phyloP scores from a whole-genome alignment of 1,140 invertebrate genomes.

The Leptoteleia sp. region DNA sequence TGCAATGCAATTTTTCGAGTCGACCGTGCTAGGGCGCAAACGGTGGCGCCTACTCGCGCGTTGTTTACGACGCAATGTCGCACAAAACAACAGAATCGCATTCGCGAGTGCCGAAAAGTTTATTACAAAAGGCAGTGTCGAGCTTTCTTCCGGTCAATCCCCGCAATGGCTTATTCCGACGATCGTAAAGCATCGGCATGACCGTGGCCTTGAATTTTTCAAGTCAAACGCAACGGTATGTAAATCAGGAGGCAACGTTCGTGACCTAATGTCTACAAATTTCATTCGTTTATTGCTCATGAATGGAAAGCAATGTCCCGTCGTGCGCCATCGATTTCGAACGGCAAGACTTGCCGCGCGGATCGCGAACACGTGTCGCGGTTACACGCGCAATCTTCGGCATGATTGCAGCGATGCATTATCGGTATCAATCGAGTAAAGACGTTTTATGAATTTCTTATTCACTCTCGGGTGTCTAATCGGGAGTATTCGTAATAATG shows the following conservation, averaged over 20 bases:
- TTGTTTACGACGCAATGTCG: too few relatives aligned
- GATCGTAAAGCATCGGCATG: slow-evolving; percentile 21
- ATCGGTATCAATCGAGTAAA: not conserved
- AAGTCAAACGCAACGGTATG: slow-evolving; percentile 13
- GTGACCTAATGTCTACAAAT: slow-evolving; percentile 48
- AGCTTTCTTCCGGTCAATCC: too few relatives aligned
- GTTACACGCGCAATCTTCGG: slow-evolving; percentile 1
- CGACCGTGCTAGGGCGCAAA: too few relatives aligned
- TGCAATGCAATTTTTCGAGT: too few relatives aligned
- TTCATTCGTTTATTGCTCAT: slow-evolving; percentile 45
- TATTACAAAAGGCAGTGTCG: too few relatives aligned
- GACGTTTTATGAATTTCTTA: not conserved
- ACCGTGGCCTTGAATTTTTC: slow-evolving; percentile 52
- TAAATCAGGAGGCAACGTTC: slow-evolving; percentile 30
- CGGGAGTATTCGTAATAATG: too few relatives aligned
- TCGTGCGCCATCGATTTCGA: too few relatives aligned
- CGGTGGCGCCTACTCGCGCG: too few relatives aligned
- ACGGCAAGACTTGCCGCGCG: slow-evolving; percentile 2
- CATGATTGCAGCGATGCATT: not conserved
- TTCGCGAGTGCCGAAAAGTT: not conserved
- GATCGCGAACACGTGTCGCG: slow-evolving; percentile 21
- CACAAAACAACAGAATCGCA: too few relatives aligned
- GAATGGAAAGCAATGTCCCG: slow-evolving; percentile 40
- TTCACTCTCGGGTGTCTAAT: too few relatives aligned
- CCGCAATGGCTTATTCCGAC: slow-evolving; percentile 19